Base-by-base conservation (phyloP, 2,113 vertebrate genomes). In the Dicaeum eximium region DNA sequence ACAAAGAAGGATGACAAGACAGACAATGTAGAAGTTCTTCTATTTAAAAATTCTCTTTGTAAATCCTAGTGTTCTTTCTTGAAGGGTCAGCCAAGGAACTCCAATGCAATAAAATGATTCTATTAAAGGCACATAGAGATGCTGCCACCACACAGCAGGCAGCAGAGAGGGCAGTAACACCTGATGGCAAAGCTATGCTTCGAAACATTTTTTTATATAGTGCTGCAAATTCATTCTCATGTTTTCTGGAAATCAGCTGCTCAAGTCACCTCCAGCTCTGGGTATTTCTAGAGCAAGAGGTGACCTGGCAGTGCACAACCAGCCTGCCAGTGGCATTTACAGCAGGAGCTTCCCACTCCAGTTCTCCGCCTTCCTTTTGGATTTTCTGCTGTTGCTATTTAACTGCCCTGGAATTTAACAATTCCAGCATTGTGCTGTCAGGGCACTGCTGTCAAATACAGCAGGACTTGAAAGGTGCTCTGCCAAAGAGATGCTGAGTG, bases 11-110 rank as follows among this genome's bases (percentile, higher is more conserved):
- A 28, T 47, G 30, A 64, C 47, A 91, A 65, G 44, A 48, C 7
- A 9, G 67, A 93, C 50, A 60, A 48, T 3, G 14, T 24, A 31
- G 10, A 72, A 86, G 20, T 38, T 58, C 58, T 92, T 84, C 51
- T 53, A n/a, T 48, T 83, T 67, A 70, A 92, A 74, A 80, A 60
- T 53, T 64, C 18, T 16, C 88, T 87, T 88, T 74, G 51, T 58
- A 88, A 92, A 91, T 40, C 47, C 67, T 65, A 53, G 47, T 35
- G 17, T 31, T 80, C 45, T 78, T 70, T 92, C 60, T 72, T 54
- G 56, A 90, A 86, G 60, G 70, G 56, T 89, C 80, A 84, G 86
- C 62, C 92, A 96, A 71, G n/a, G 33, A 90, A 89, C 58, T 74
- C 73, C 78, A 90, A 3, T 24, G 30, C 65, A 94, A 78, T 77